Percentiles rank a stretch among this genome's conserved stretches.
Evolutionary conservation across 2,888 invertebrate genomes (phyloP).

Genomic region (Oegoconia quadripuncta): DNA sequence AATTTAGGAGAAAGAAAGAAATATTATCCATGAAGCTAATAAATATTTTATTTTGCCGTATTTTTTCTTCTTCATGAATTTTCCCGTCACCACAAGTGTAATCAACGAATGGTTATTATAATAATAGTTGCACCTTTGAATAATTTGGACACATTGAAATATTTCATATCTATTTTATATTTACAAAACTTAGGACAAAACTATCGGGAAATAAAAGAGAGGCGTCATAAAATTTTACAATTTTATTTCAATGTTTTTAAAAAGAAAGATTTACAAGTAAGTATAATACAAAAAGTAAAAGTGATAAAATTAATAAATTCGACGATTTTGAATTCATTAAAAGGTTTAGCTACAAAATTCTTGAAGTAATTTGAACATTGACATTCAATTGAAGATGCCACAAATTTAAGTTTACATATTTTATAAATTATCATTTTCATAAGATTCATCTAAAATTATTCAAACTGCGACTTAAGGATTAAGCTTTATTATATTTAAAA

Average conservation of each 20-base stretch:
- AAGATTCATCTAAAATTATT: slow-evolving; percentile 19
- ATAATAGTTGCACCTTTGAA: too few relatives aligned
- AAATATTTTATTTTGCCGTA: too few relatives aligned
- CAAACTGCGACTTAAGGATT: slow-evolving; percentile 29
- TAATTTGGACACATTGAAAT: slow-evolving; percentile 4
- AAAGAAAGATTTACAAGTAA: slow-evolving; percentile 27
- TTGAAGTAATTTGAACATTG: neutral
- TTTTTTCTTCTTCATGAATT: too few relatives aligned
- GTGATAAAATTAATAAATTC: slow-evolving; percentile 48
- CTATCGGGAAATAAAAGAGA: slow-evolving; percentile 18
- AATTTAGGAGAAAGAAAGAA: too few relatives aligned
- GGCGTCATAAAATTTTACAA: slow-evolving; percentile 31
- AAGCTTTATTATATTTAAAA: slow-evolving; percentile 28
- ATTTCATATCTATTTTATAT: slow-evolving; percentile 10
- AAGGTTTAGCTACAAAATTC: slow-evolving; percentile 33
- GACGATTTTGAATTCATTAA: slow-evolving; percentile 31
- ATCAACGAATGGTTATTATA: too few relatives aligned
- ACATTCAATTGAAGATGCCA: slow-evolving; percentile 15
- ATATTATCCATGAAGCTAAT: too few relatives aligned
- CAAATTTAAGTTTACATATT: slow-evolving; percentile 16
- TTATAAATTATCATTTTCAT: slow-evolving; percentile 8
- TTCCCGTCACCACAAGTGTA: too few relatives aligned
- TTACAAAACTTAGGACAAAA: neutral
- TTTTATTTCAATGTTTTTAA: slow-evolving; percentile 45
- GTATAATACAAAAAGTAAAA: slow-evolving; percentile 30